Conservation (phyloP, 1,140 invertebrate genomes). For the Teleogryllus occipitalis region DNA sequence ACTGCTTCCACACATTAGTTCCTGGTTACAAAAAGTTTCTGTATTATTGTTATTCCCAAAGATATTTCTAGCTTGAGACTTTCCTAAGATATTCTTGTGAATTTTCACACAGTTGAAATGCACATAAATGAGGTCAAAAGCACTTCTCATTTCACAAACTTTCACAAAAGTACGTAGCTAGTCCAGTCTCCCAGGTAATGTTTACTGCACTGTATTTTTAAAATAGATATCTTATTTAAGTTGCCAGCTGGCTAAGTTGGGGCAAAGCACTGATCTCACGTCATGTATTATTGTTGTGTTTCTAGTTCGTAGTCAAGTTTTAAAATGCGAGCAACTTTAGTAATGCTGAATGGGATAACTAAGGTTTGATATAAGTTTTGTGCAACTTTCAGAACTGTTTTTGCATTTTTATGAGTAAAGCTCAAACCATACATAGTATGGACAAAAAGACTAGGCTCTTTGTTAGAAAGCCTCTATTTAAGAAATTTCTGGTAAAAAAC, state of each 20-base stretch:
- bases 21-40: background rate
- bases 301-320: background rate
- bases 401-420: background rate
- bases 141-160: conserved; percentile 12
- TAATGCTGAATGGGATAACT: background rate
- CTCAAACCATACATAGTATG: conserved; percentile 4
- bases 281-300: conserved; percentile 15
- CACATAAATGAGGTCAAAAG: background rate
- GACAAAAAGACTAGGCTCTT: background rate
- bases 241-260: background rate
- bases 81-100: background rate
- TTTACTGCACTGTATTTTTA: conserved; percentile 17
- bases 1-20: background rate
- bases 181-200: conserved; percentile 18
- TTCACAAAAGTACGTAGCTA: conserved; percentile 19
- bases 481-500: background rate
- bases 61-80: background rate
- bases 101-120: background rate
- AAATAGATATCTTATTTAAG: conserved; percentile 9
- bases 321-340: background rate
- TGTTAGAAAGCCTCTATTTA: background rate
- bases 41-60: conserved; percentile 5
- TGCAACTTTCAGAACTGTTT: background rate
- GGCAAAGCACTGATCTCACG: conserved; percentile 10
- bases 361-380: background rate